phyloP scores from a whole-genome alignment of 1,140 invertebrate species.

The Camponotus vicinus region DNA sequence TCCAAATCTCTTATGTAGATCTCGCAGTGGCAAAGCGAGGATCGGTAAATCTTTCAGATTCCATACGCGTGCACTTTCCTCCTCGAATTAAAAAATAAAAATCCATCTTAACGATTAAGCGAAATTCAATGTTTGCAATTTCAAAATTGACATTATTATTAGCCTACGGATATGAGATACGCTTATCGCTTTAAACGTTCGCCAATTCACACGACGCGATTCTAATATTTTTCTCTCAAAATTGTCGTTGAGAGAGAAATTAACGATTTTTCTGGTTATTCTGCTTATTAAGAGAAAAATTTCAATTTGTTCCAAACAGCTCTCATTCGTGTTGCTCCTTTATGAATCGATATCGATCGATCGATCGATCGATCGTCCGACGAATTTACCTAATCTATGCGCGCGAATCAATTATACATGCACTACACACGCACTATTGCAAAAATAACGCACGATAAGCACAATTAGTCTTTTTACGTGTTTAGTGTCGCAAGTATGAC shows the following conservation, averaged over 20 bases:
- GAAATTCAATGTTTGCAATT: neutral
- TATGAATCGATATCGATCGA: neutral
- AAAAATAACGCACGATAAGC: neutral
- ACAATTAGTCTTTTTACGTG: slow-evolving; percentile 29
- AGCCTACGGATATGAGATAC: no score
- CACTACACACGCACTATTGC: neutral
- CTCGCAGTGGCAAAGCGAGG: neutral
- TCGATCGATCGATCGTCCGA: no score
- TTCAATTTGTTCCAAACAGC: neutral
- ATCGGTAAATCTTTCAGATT: slow-evolving; percentile 26
- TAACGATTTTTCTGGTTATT: neutral
- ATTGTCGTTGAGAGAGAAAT: neutral
- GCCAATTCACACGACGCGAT: neutral
- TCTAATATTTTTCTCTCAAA: neutral
- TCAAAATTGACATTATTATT: neutral
- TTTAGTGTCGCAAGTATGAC: slow-evolving; percentile 44
- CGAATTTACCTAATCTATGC: neutral
- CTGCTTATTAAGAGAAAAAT: neutral
- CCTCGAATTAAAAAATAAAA: neutral
- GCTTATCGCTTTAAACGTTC: neutral
- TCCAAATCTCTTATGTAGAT: neutral
- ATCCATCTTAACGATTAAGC: neutral
- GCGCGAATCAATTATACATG: neutral
- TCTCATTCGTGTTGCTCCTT: neutral
- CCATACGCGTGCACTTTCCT: neutral